phyloP scores from a whole-genome alignment of 2,888 invertebrate species.

The Meteorus cinctellus region DNA sequence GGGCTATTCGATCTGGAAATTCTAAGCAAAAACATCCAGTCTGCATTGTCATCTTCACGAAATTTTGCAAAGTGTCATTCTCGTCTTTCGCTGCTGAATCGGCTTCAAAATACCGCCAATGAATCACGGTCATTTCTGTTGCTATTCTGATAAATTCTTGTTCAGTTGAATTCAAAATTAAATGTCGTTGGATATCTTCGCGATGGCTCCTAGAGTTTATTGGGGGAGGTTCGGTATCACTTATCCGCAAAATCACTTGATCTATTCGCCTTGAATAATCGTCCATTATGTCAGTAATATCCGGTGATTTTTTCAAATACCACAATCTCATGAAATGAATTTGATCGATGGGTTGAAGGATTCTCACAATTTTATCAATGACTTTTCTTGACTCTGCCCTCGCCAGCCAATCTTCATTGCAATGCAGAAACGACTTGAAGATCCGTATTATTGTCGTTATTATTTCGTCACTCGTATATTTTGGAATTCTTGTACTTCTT shows the following conservation, averaged over 20 bases:
- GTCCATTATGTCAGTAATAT: constrained; percentile 53
- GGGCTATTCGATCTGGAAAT: constrained; percentile 53
- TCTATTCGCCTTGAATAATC: constrained; percentile 59
- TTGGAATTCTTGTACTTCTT: constrained; percentile 45
- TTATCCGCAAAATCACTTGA: neutral
- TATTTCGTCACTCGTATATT: constrained; percentile 50
- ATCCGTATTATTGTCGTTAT: constrained; percentile 50
- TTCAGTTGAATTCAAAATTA: constrained; percentile 59
- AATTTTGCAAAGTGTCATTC: constrained; percentile 55
- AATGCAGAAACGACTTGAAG: constrained; percentile 47
- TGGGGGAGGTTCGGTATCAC: neutral
- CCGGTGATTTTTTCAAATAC: constrained; percentile 37
- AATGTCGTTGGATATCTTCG: constrained; percentile 60
- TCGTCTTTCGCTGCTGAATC: constrained; percentile 51
- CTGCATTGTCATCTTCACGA: constrained; percentile 59
- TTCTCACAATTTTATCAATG: constrained; percentile 47
- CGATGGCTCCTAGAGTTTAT: constrained; percentile 23
- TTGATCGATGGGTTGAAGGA: constrained; percentile 61
- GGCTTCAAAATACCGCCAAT: constrained; percentile 51
- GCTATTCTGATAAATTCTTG: constrained; percentile 57
- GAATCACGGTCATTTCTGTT: constrained; percentile 49
- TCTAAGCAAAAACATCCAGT: constrained; percentile 59
- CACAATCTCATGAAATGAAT: constrained; percentile 52
- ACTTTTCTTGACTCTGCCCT: constrained; percentile 32
- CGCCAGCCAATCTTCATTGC: constrained; percentile 19